phyloP scores from a whole-genome alignment of 2,797 vertebrate genomes.

The Paguma larvata region DNA sequence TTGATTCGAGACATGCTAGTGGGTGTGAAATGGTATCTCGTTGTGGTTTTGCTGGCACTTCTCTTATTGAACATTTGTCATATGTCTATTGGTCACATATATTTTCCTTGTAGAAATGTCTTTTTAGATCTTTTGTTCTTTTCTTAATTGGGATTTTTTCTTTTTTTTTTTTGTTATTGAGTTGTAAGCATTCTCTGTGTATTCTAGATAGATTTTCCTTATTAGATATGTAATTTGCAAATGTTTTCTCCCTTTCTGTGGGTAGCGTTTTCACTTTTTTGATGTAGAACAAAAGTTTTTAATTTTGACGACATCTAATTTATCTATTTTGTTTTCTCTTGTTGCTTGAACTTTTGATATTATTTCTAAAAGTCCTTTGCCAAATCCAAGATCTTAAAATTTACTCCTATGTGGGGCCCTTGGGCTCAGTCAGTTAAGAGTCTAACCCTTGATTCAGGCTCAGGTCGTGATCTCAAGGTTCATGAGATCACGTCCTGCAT shows the following conservation, averaged over 20 bases:
- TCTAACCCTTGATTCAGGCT: too few species aligned
- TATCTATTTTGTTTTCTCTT: neutral
- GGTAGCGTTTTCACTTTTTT: neutral
- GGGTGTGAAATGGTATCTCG: neutral
- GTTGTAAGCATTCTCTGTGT: neutral
- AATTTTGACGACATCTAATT: neutral
- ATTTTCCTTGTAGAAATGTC: neutral
- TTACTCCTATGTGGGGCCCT: neutral
- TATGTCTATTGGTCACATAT: neutral
- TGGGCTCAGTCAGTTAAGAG: too few species aligned
- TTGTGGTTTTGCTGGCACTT: neutral
- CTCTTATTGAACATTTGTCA: neutral
- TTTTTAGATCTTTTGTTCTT: neutral
- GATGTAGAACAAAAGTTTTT: neutral
- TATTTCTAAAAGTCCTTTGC: neutral
- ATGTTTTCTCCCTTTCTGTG: neutral
- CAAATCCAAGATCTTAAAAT: neutral
- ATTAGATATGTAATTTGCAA: neutral
- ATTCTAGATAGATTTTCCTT: neutral
- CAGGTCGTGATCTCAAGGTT: too few species aligned
- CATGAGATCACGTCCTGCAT: too few species aligned
- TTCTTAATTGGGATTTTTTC: neutral
- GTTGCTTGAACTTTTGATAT: neutral
- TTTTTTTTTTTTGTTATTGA: neutral
- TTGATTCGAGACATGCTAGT: neutral